A percentile compares a stretch with the other conserved stretches of the same genome.
phyloP scores from a whole-genome alignment of 2,797 vertebrate species.

The Molossus alvarezi region DNA sequence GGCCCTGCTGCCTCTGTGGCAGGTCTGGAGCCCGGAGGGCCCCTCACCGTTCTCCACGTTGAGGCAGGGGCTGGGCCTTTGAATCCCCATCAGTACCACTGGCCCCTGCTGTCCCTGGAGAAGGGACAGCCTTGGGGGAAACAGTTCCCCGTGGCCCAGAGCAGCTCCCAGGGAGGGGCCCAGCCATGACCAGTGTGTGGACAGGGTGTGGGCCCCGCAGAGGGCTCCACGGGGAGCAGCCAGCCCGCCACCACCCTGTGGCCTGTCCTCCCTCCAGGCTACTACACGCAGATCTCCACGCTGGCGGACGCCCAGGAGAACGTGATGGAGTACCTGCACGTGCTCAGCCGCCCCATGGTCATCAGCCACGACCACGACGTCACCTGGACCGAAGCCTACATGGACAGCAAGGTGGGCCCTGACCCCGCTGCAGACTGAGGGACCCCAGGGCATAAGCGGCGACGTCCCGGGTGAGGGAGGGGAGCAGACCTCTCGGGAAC shows the following conservation, averaged over 20 bases:
- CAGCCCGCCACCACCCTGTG: fast-evolving
- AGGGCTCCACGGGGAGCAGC: neutral
- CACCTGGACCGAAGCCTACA: constrained; percentile 99
- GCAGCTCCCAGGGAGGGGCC: neutral
- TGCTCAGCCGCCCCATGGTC: constrained; percentile 98
- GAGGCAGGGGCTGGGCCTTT: neutral
- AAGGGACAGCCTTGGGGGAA: neutral
- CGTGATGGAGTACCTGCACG: constrained; percentile 98
- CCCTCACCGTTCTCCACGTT: neutral
- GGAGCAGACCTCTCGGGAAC: neutral
- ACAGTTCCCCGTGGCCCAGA: neutral
- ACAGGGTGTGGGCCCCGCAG: fast-evolving
- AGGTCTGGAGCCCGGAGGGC: neutral
- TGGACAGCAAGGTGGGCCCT: constrained; percentile 95
- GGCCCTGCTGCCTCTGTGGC: neutral
- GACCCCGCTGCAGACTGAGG: neutral
- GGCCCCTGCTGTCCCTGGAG: neutral
- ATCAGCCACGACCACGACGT: constrained; percentile 98
- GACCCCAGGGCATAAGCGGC: neutral
- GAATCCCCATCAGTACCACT: too few species aligned
- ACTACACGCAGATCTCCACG: constrained; percentile 98
- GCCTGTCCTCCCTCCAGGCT: constrained; percentile 90
- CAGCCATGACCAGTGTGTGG: neutral
- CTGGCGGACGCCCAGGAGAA: constrained; percentile 98
- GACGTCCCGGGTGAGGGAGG: neutral